Evolutionary conservation across 2,113 vertebrate genomes (phyloP), one percentile per base, ranked within the genome.

Genomic region (Furnarius figulus): DNA sequence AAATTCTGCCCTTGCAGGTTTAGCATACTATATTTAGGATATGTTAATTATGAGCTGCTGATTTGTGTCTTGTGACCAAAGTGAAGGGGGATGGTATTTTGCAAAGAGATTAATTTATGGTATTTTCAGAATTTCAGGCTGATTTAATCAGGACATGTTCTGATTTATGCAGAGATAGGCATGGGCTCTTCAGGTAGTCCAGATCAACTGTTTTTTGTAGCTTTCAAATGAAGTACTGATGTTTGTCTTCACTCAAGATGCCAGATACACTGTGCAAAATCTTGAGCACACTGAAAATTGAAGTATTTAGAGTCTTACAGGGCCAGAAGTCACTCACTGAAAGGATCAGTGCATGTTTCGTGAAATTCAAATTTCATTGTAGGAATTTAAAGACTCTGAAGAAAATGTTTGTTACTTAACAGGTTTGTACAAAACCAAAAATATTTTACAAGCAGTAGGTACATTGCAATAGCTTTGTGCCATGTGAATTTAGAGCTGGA

Each of bases 171-270:
- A 71, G 50, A 85, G 67, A 68, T 63, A 52, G 24, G 11, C 0
- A 0, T 35, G 35, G 7, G 14, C 4, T 40, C 12, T 63, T 85
- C 2, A 16, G 83, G 2, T 70, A 20, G 14, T 46, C 23, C 59
- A 33, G 28, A 52, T 56, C 1, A 65, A 10, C 19, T 33, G 2
- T 18, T 61, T 50, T 47, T 87, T 56, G 9, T 58, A 25, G 14
- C 13, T 87, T 70, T 90, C 30, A 58, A 44, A 25, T 39, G 9
- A 12, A 83, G 1, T 42, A 5, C 33, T 58, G 10, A 39, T 55
- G 7, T 35, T 84, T 39, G 30, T 62, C 42, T 68, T 75, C 27
- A 11, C 78, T 73, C 47, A 46, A 42, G 28, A 59, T 78, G 16
- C 17, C 27, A 50, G 39, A 19, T 61, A 39, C 2, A 6, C 18